Percentiles rank a stretch among this genome's conserved stretches.
These are phyloP conservation scores for Adelphocoris suturalis DNA, from an alignment of 2,888 invertebrate genomes.

Conservation along the genomic window DNA sequence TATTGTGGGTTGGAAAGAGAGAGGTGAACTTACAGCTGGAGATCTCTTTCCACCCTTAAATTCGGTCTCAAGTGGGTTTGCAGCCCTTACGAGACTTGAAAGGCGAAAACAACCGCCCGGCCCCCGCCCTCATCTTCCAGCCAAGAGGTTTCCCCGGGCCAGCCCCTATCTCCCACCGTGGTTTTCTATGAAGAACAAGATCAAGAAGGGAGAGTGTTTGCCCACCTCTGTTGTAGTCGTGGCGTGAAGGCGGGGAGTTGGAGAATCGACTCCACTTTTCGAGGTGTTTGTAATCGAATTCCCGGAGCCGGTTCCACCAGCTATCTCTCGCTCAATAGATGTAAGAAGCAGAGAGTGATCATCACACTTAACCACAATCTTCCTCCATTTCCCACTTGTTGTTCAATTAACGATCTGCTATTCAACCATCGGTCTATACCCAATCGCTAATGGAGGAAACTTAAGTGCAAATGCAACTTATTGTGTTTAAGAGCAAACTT, in stretches of 20 bases:
- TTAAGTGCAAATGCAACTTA: no score
- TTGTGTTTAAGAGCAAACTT: no score
- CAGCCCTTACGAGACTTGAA: conserved; percentile 19
- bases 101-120: conserved; percentile 11
- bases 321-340: background rate
- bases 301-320: background rate
- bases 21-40: background rate
- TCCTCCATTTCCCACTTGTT: no score
- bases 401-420: no score
- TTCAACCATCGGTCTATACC: no score
- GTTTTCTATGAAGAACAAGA: background rate
- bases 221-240: background rate
- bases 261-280: background rate
- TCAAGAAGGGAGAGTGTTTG: background rate
- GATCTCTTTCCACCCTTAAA: conserved; percentile 29
- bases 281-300: background rate
- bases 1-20: background rate
- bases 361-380: no score
- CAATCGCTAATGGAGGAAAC: no score
- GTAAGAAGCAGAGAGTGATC: background rate
- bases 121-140: background rate
- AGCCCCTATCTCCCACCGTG: background rate
- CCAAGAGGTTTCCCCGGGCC: background rate
- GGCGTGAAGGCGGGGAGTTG: background rate
- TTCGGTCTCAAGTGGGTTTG: conserved; percentile 20